Evolutionary conservation across 2,797 vertebrate species (phyloP).

Genomic region (Oreortyx pictus): DNA sequence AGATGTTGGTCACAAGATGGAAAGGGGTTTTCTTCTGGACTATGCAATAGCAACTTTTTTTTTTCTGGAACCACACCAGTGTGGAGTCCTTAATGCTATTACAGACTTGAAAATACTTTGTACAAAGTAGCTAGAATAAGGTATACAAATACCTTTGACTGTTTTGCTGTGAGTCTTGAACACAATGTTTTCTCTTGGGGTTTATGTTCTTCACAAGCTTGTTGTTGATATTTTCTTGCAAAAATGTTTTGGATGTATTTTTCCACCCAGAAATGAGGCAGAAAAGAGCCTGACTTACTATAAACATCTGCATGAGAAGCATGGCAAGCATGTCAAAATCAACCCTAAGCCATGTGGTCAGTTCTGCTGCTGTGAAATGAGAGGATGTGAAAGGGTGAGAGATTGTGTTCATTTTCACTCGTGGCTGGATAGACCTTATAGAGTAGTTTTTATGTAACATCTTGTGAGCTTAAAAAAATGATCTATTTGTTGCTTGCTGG

Average conservation of each 20-base stretch:
- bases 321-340: slow-evolving; percentile 80
- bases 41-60: neutral
- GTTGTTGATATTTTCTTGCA: neutral
- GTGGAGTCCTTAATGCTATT: neutral
- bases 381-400: slow-evolving; percentile 81
- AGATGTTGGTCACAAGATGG: neutral
- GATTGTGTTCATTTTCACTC: neutral
- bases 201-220: neutral
- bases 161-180: neutral
- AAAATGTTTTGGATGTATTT: neutral
- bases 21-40: neutral
- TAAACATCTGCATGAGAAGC: slow-evolving; percentile 76
- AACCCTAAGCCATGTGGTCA: slow-evolving; percentile 86
- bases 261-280: slow-evolving; percentile 83
- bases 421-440: neutral
- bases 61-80: neutral
- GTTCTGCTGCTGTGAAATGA: slow-evolving; percentile 86
- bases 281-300: slow-evolving; percentile 91
- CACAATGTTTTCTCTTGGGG: neutral
- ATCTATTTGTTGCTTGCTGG: neutral
- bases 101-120: neutral
- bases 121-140: neutral
- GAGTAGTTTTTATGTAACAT: neutral
- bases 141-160: neutral
- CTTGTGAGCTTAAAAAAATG: neutral